Evolutionary conservation across 2,113 vertebrate genomes (phyloP).

Genomic region (Salvelinus alpinus): DNA sequence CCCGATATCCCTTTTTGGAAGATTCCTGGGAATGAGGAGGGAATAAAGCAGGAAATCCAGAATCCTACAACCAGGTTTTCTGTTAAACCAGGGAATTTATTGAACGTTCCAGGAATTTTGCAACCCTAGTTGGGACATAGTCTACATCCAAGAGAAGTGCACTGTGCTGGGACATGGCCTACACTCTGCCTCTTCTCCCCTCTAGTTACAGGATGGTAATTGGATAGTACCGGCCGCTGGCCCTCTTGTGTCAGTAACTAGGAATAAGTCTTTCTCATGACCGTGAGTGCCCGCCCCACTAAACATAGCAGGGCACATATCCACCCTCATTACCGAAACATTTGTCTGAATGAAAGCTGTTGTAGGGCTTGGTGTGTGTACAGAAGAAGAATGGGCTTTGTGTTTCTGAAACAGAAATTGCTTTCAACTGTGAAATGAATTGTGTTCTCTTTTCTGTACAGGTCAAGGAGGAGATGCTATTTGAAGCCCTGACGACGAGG

Average conservation of each 20-base stretch:
- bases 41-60: no score
- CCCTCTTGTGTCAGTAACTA: constrained; percentile 18
- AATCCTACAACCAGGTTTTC: no score
- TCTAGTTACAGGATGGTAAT: constrained; percentile 35
- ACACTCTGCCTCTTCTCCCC: not conserved
- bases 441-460: constrained; percentile 44
- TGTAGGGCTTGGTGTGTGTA: not conserved
- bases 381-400: not conserved
- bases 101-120: no score
- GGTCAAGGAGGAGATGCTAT: constrained; percentile 97
- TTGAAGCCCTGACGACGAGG: constrained; percentile 93
- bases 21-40: no score
- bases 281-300: not conserved
- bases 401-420: not conserved
- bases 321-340: constrained; percentile 15
- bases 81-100: no score
- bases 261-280: constrained; percentile 24
- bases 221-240: not conserved
- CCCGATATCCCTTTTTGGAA: no score
- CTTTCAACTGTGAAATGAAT: no score
- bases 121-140: no score
- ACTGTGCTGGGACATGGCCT: not conserved
- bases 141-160: not conserved
- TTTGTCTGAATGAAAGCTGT: constrained; percentile 4
- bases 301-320: constrained; percentile 1